Evolutionary conservation across 2,888 invertebrate genomes (phyloP), one percentile per base, ranked within the genome.

Genomic region (Acleris literana): DNA sequence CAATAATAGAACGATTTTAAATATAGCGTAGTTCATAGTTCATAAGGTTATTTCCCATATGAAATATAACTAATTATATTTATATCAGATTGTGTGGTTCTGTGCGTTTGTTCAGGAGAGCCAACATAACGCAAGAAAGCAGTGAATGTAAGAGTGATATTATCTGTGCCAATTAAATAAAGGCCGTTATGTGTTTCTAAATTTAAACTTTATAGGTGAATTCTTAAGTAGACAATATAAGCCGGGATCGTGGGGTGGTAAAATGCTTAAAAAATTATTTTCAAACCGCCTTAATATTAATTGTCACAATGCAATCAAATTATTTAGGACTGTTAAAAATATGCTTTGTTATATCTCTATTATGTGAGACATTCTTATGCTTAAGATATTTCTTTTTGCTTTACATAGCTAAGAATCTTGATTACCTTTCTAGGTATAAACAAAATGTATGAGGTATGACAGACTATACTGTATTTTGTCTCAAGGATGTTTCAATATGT

Each of bases 131-230:
- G 39, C n/a, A 54, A 44, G 11, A 52, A 48, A 22, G 48, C 5
- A 11, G 17, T 43, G 20, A 22, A 18, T 43, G 54, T 39, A 44
- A 59, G 25, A 57, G 66, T 67, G 66, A 67, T 63, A 62, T 65
- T 61, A 56, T 57, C 57, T 63, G 66, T 67, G 66, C 63, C 62
- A 67, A 67, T 63, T 57, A 13, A 53, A 29, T 63, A 48, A 48
- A 33, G 66, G 62, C 66, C 56, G 51, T 51, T 56, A 18, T 52
- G 43, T 61, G 62, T 56, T 66, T 43, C 56, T 54, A 60, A 64
- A 60, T 64, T 54, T 55, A 53, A 64, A 60, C 54, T 55, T 3
- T 33, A 33, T 33, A 58, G 48, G 39, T 56, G 39, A 39, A 65
- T 46, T 57, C 33, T 9, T 59, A 63, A 51, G 53, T 58, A 59